Base-by-base conservation (phyloP, 1,140 invertebrate species). In the Agrypnia vestita region DNA sequence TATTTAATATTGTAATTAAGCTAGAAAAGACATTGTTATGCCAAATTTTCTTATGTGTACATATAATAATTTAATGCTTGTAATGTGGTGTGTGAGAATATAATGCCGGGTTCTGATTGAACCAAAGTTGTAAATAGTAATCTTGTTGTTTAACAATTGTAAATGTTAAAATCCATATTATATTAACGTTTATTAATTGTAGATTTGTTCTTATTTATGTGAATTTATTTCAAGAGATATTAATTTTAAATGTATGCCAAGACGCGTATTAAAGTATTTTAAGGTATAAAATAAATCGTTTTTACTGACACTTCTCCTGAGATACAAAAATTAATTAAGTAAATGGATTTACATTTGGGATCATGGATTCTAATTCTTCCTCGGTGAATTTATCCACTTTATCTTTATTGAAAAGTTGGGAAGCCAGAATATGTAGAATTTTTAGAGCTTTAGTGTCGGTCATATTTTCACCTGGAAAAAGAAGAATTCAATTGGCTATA, bases 381-480 rank as follows among this genome's bases (percentile, higher is more conserved):
- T 74, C 21, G 0, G 71, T 43, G 15, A 74, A 43, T 35, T n/a
- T 74, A 17, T 56, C 71, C 6, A 25, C 15, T 74, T 74, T 74
- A 46, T 43, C 51, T 35, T 55, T 74, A 35, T 74, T 49, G 0
- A 56, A 10, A 17, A 74, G n/a, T 74, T 56, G 71, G 0, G 53
- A 12, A 6, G 71, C 51, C 4, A 74, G 11, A 55, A 74, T 35
- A 15, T 55, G 17, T n/a, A 74, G 10, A 17, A 74, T 55, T 19
- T 74, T 74, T 56, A 15, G 55, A 8, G 44, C 21, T 1, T 0
- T 15, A n/a, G 15, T 43, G 11, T 74, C 51, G 0, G 21, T 59
- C 15, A 25, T 53, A 44, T 56, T 74, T 56, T 74, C 71, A 74
- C 71, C 71, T 74, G 9, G 15, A 74, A 74, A 67, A n/a, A 35